A percentile compares a stretch with the other conserved stretches of the same genome.
These are phyloP conservation scores for Mugil cephalus DNA, from an alignment of 2,113 vertebrate genomes.

Conservation along the genomic window DNA sequence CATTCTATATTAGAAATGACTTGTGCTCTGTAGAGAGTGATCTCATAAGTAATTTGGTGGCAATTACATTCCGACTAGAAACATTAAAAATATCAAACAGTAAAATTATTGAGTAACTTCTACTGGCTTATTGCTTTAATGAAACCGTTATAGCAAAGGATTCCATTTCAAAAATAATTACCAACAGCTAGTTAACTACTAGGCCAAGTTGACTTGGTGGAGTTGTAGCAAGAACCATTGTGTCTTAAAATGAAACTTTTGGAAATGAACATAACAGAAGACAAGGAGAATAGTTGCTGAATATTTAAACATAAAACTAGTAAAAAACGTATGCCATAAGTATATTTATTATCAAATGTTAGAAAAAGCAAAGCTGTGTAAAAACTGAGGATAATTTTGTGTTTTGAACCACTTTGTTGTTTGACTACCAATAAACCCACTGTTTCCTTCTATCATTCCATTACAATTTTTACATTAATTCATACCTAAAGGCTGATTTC, in stretches of 20 bases:
- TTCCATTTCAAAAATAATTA: slow-evolving; percentile 1
- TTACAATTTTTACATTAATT: slow-evolving; percentile 15
- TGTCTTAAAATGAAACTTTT: slow-evolving; percentile 6
- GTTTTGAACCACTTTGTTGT: slow-evolving; percentile 11
- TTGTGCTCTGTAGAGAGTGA: slow-evolving; percentile 4
- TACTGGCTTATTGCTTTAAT: slow-evolving; percentile 39
- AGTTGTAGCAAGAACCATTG: neutral
- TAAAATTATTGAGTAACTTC: neutral
- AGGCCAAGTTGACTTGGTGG: neutral
- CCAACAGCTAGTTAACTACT: neutral
- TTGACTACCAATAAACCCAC: slow-evolving; percentile 10
- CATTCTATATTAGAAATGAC: neutral
- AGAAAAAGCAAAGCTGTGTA: neutral
- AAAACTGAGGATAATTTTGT: neutral
- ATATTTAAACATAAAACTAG: neutral
- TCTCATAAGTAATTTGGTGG: neutral
- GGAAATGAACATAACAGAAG: neutral
- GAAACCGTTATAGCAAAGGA: neutral
- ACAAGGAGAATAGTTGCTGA: neutral
- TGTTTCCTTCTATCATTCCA: slow-evolving; percentile 29
- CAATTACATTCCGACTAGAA: slow-evolving; percentile 8
- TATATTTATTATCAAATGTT: neutral
- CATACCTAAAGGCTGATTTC: slow-evolving; percentile 16
- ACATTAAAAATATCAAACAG: slow-evolving; percentile 17
- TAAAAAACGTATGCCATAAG: neutral